Evolutionary conservation across 2,797 vertebrate species (phyloP).

Genomic region (Neopelma chrysocephalum): DNA sequence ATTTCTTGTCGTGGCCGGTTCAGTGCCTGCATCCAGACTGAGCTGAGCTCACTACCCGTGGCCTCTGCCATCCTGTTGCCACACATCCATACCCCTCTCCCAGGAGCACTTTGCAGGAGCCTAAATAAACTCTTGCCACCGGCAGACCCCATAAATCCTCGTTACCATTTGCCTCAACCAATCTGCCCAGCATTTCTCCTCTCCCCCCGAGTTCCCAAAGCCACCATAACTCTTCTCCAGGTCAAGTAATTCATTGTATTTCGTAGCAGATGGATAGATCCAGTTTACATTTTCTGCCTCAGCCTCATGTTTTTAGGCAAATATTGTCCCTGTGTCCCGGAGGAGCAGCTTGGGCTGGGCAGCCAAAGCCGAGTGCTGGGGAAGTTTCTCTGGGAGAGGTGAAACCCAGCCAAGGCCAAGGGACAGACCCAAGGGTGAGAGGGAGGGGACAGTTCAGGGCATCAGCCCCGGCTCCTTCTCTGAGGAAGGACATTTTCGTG

Average conservation of each 20-base stretch:
- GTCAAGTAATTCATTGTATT: neutral
- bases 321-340: accelerated
- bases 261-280: neutral
- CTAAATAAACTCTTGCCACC: slow-evolving; percentile 27
- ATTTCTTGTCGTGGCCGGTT: neutral
- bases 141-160: slow-evolving; percentile 53
- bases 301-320: neutral
- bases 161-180: neutral
- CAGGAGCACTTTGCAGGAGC: neutral
- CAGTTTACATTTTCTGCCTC: neutral
- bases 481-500: neutral
- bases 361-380: neutral
- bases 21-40: accelerated
- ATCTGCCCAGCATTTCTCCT: neutral
- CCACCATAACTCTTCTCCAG: neutral
- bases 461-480: accelerated
- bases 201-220: neutral
- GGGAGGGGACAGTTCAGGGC: neutral
- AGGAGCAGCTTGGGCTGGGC: neutral
- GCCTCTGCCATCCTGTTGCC: neutral
- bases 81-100: neutral
- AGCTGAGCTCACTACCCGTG: accelerated
- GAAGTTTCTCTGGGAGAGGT: neutral
- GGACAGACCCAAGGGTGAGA: neutral
- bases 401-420: neutral